Conservation (phyloP, 2,888 invertebrate species). For the Tryphoninae sp. region DNA sequence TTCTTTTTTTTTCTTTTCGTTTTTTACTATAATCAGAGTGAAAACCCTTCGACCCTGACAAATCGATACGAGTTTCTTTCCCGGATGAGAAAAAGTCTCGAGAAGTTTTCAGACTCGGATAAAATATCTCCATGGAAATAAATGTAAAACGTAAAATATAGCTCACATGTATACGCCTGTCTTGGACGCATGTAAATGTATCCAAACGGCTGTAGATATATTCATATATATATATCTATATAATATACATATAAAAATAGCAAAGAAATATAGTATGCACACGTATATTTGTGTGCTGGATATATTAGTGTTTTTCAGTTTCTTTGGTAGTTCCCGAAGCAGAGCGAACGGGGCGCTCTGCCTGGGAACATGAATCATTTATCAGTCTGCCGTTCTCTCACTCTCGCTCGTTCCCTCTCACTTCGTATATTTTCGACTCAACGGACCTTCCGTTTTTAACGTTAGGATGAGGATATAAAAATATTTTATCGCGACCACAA, state of each 20-base stretch:
- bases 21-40: constrained; percentile 27
- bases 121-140: constrained; percentile 54
- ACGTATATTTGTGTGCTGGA: constrained; percentile 54
- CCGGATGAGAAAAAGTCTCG: constrained; percentile 51
- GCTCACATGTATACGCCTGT: constrained; percentile 24
- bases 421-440: constrained; percentile 20
- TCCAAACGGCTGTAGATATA: neutral
- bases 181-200: constrained; percentile 21
- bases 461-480: constrained; percentile 23
- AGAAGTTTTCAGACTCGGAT: constrained; percentile 43
- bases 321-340: constrained; percentile 70
- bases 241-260: constrained; percentile 51
- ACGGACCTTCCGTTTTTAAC: constrained; percentile 33
- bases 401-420: constrained; percentile 2
- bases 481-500: constrained; percentile 20
- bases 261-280: constrained; percentile 40
- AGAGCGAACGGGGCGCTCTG: constrained; percentile 18
- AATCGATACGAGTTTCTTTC: constrained; percentile 41
- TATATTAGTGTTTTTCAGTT: constrained; percentile 75
- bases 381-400: constrained; percentile 74
- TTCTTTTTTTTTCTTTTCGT: constrained; percentile 15
- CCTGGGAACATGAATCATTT: constrained; percentile 76
- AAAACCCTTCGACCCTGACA: constrained; percentile 34
- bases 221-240: constrained; percentile 5
- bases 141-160: constrained; percentile 57